Evolutionary conservation across 2,113 vertebrate species (phyloP).

Genomic region (Pithys albifrons): DNA sequence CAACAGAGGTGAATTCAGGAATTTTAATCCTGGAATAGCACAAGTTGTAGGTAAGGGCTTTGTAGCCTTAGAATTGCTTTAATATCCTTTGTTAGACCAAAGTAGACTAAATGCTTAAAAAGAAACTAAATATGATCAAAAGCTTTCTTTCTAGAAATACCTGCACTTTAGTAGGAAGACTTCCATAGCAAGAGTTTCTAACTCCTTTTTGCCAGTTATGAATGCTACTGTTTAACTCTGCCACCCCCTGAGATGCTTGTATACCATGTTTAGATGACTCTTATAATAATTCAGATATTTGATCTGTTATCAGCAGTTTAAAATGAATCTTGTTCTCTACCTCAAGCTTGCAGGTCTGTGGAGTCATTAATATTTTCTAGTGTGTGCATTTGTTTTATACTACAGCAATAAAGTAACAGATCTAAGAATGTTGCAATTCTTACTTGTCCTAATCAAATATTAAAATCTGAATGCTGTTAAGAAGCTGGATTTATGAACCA

Average conservation of each 20-base stretch:
- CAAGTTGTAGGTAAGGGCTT: background rate
- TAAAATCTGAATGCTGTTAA: background rate
- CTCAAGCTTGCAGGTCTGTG: background rate
- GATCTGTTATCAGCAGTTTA: background rate
- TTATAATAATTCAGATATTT: background rate
- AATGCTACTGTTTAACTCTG: background rate
- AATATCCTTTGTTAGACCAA: background rate
- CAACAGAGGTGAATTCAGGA: background rate
- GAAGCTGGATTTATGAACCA: background rate
- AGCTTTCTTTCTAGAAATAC: background rate
- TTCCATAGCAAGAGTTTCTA: background rate
- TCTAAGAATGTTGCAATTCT: background rate
- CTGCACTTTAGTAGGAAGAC: background rate
- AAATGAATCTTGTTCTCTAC: background rate
- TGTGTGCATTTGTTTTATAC: background rate
- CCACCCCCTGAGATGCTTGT: background rate
- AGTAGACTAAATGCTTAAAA: background rate
- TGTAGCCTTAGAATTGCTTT: background rate
- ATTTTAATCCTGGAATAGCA: constrained; percentile 14
- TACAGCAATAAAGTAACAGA: background rate
- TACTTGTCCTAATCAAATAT: background rate
- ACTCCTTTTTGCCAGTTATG: background rate
- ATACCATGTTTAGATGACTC: background rate
- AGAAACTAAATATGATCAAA: background rate
- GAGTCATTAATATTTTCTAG: background rate